Conservation (phyloP, 2,113 vertebrate species). For the Alces alces region DNA sequence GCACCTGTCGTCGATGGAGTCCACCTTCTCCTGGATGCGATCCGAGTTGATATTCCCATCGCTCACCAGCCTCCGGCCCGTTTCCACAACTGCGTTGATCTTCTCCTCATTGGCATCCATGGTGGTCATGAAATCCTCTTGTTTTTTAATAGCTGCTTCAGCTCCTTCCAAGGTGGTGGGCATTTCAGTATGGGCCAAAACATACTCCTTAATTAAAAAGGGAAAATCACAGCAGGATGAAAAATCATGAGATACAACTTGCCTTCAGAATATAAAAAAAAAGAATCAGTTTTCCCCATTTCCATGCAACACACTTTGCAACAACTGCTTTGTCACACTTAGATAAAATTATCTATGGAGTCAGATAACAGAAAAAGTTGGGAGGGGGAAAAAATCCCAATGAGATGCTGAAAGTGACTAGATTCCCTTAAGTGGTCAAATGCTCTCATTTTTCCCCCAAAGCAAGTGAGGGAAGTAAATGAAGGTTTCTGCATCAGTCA, state of each 20-base stretch:
- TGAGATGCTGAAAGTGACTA: background rate
- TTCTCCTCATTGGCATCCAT: conserved; percentile 99
- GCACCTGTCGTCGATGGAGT: conserved; percentile 97
- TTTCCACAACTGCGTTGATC: conserved; percentile 94
- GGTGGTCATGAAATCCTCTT: conserved; percentile 99
- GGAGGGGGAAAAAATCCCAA: background rate
- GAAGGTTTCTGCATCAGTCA: background rate
- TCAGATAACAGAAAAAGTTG: background rate
- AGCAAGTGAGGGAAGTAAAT: background rate
- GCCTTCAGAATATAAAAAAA: background rate
- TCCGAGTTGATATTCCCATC: conserved; percentile 96
- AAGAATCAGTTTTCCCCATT: background rate
- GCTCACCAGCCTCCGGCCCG: conserved; percentile 91
- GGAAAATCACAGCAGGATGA: background rate
- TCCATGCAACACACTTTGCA: background rate
- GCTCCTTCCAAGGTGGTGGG: conserved; percentile 95
- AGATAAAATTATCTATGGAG: background rate
- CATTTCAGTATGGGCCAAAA: conserved; percentile 97
- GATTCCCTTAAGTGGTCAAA: background rate
- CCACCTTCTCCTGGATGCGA: conserved; percentile 96
- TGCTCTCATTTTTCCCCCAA: background rate
- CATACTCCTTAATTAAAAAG: conserved; percentile 88
- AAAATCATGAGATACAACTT: background rate
- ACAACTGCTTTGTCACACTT: background rate
- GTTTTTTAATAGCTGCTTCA: conserved; percentile 97